These are phyloP conservation scores for Aphaenogaster rudis DNA, from an alignment of 1,140 invertebrate species.

Conservation along the genomic window DNA sequence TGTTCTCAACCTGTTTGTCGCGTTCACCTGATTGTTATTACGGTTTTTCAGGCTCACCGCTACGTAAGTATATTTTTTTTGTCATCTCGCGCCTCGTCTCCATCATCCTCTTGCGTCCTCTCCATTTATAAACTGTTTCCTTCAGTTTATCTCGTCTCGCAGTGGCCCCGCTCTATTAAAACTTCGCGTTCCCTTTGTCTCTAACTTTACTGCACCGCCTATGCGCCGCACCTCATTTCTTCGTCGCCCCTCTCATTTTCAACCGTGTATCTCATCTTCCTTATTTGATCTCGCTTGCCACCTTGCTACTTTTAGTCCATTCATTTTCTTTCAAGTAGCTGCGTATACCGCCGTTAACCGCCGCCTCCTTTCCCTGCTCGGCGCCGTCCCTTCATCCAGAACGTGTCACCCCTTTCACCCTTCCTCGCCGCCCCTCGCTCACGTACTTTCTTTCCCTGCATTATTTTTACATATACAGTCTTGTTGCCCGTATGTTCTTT, in stretches of 20 bases:
- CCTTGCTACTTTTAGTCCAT: constrained; percentile 41
- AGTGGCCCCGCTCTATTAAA: constrained; percentile 52
- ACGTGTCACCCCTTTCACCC: background rate
- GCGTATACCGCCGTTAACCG: constrained; percentile 28
- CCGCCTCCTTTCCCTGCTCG: background rate
- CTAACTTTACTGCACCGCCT: constrained; percentile 64
- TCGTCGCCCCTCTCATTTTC: constrained; percentile 29
- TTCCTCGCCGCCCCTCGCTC: background rate
- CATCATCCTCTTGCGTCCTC: background rate
- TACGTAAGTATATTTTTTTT: background rate
- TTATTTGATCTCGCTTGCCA: constrained; percentile 48
- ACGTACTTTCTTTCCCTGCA: background rate
- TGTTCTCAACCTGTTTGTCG: constrained; percentile 15
- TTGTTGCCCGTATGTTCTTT: constrained; percentile 35
- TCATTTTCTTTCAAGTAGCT: constrained; percentile 50
- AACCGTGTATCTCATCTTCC: constrained; percentile 1
- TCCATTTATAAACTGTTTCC: constrained; percentile 55
- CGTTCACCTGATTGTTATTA: constrained; percentile 27
- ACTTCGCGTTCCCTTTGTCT: constrained; percentile 67
- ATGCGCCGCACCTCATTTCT: constrained; percentile 49
- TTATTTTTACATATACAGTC: constrained; percentile 30
- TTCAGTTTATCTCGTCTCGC: constrained; percentile 43
- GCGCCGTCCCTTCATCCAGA: background rate
- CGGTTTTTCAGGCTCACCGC: background rate
- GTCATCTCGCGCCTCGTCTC: background rate